Evolutionary conservation across 2,113 vertebrate genomes (phyloP), one percentile per base, ranked within the genome.

Genomic region (Paradoxurus hermaphroditus): DNA sequence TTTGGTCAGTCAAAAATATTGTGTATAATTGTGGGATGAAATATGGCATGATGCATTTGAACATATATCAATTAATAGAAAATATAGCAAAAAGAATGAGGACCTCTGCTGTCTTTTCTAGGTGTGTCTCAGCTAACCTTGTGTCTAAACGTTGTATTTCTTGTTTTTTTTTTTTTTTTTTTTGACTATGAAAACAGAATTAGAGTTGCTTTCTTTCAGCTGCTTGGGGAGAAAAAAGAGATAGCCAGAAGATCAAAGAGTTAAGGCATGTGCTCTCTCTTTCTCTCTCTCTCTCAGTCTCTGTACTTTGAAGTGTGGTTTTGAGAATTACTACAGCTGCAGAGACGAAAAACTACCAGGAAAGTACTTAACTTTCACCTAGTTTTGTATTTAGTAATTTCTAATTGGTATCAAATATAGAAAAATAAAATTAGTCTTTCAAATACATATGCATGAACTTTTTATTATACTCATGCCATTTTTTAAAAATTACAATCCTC

Each of bases 341-440:
- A 63, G n/a, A 78, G 36, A 95, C 49, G 91, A 97, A 94, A 98
- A 95, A 51, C 86, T 62, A 62, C 82, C 86, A 89, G 92, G 70
- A 96, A 91, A 88, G 19, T 27, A 27, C 53, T 87, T 70, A 92
- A 68, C 65, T 97, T 95, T 62, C 5, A 6, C 44, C 79, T 93
- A 46, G 70, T 44, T 39, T 97, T 96, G n/a, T 92, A 51, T 92
- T 96, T 91, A 78, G 59, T 94, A 36, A 84, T 41, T 86, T 93
- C 73, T 97, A 78, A 79, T 3, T 93, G 90, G 29, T 87, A 84
- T 92, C 59, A 81, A 95, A 88, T 87, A 92, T 96, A 97, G 94
- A 98, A 96, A 77, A 86, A 75, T 49, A n/a, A 93, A 94, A 87
- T 67, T 39, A 34, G 91, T 90, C 96, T 73, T 87, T 94, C 75